A percentile compares a stretch with the other conserved stretches of the same genome.
phyloP scores from a whole-genome alignment of 2,888 invertebrate species.

The Tillus elongatus region DNA sequence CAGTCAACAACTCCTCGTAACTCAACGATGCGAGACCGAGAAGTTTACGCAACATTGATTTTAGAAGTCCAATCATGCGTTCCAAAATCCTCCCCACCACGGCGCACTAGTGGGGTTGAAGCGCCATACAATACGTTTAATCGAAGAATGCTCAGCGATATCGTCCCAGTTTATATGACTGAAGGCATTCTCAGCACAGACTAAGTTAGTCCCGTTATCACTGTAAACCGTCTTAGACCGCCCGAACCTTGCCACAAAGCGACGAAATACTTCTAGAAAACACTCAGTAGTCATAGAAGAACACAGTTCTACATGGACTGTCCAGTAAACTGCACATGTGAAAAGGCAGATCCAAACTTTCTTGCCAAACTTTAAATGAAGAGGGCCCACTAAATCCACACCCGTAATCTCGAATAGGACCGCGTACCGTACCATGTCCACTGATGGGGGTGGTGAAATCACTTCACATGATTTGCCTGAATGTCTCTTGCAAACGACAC shows the following conservation, averaged over 20 bases:
- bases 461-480: no score
- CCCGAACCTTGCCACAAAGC: conserved; percentile 32
- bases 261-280: conserved; percentile 29
- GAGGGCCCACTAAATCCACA: conserved; percentile 35
- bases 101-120: conserved; percentile 37
- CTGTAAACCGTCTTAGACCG: conserved; percentile 28
- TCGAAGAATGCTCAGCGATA: conserved; percentile 17
- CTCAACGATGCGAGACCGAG: conserved; percentile 28
- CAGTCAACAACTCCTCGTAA: no score
- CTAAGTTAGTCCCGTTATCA: conserved; percentile 36
- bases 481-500: no score
- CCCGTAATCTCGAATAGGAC: no score
- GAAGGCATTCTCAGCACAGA: conserved; percentile 27
- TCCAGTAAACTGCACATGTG: conserved; percentile 34
- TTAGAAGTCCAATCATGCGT: conserved; percentile 35
- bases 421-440: no score
- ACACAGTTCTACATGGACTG: conserved; percentile 35
- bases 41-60: conserved; percentile 30
- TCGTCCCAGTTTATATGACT: conserved; percentile 24
- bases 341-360: conserved; percentile 35
- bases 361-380: conserved; percentile 24
- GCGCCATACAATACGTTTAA: conserved; percentile 24
- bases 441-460: no score
- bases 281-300: conserved; percentile 24
- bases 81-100: conserved; percentile 42